Base-by-base conservation (phyloP, 30 jellyfish, hydroid and myxozoan species). In the Clytia hemisphaerica region DNA sequence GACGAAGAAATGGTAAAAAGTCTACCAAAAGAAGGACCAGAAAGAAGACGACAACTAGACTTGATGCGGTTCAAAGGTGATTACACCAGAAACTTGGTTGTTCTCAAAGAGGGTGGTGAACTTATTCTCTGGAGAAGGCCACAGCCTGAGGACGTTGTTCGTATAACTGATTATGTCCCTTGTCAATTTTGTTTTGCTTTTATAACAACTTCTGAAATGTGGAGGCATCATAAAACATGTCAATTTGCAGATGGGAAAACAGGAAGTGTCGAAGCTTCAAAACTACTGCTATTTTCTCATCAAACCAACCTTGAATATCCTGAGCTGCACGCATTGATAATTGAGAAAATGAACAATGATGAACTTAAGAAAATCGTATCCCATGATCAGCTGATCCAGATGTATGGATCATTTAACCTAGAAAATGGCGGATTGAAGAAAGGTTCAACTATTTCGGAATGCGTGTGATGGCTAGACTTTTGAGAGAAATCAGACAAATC, bases 181-280 rank as follows among this genome's bases (percentile, higher is more conserved):
- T 76, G 88, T 65, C 42, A 36, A 33, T 36, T 24, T 46, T 76
- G 88, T 45, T 34, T 50, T 12, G 92, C 61, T 34, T 77, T 77
- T 51, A 83, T 77, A 1, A 67, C 74, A 38, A 63, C 40, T 25
- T 45, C 54, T 24, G 90, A 78, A 21, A 61, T 78, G 69, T 78
- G 92, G 92, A 37, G 92, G 72, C 83, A 78, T 36, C 69, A 38
- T 25, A 38, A 55, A 27, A 34, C 44, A 21, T 76, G 81, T 51
- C 69, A 22, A 0, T 51, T 65, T 24, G 57, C 51, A 37, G 66
- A 46, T 18, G 24, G 38, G n/a, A n/a, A n/a, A n/a, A n/a, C n/a
- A n/a, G n/a, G n/a, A n/a, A n/a, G n/a, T n/a, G n/a, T n/a, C n/a
- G n/a, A n/a, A n/a, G n/a, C n/a, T n/a, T n/a, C n/a, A n/a, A n/a